These are phyloP conservation scores for Charaxes varanes DNA, from an alignment of 1,140 invertebrate species.

Conservation along the genomic window DNA sequence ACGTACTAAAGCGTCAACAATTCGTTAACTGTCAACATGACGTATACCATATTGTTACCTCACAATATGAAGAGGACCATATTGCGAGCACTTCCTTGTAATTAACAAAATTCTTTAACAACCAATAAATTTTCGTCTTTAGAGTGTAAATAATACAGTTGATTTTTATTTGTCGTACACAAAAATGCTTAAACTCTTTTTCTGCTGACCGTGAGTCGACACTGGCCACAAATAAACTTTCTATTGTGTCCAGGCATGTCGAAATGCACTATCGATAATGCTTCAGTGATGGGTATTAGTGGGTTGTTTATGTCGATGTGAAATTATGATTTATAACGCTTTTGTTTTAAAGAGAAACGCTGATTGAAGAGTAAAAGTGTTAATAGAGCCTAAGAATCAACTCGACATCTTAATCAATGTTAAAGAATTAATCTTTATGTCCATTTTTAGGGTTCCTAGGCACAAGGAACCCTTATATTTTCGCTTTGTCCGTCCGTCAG, in stretches of 20 bases:
- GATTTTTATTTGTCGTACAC: constrained; percentile 4
- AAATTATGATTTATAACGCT: constrained; percentile 20
- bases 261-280: constrained; percentile 56
- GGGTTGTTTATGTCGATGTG: constrained; percentile 25
- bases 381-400: background rate
- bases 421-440: too few relatives aligned
- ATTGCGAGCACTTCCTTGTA: constrained; percentile 2
- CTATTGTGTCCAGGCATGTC: constrained; percentile 55
- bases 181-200: constrained; percentile 21
- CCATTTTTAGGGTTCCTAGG: too few relatives aligned
- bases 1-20: constrained; percentile 1
- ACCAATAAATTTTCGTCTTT: constrained; percentile 3
- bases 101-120: constrained; percentile 2
- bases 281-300: constrained; percentile 12
- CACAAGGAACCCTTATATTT: too few relatives aligned
- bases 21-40: constrained; percentile 11
- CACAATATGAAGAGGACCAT: background rate
- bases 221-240: constrained; percentile 55
- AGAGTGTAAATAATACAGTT: constrained; percentile 3
- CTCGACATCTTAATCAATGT: too few relatives aligned
- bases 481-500: too few relatives aligned
- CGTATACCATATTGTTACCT: constrained; percentile 5
- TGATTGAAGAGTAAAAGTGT: background rate
- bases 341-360: constrained; percentile 24
- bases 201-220: constrained; percentile 35